Evolutionary conservation across 2,888 invertebrate species (phyloP), one percentile per base, ranked within the genome.

Genomic region (Calameuta filiformis): DNA sequence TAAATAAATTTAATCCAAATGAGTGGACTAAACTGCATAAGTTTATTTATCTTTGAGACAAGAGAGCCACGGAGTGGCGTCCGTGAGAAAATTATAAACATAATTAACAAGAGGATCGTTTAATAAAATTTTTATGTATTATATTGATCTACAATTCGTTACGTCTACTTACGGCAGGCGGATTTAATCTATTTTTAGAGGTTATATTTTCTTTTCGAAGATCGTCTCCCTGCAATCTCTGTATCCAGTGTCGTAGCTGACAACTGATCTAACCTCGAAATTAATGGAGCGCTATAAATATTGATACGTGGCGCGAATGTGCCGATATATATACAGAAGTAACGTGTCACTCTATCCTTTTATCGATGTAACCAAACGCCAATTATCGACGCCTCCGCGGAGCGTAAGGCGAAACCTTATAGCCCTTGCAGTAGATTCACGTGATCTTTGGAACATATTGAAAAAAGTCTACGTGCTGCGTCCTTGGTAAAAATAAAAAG

Each of bases 281-380:
- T 86, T 88, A 87, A 88, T 83, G 87, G 80, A 77, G 81, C 69
- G 85, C 88, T 87, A 88, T 88, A 89, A 89, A 89, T 89, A 89
- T 89, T 89, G 87, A 88, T 84, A 87, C 84, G 86, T 78, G 80
- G 77, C 79, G 81, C 83, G 81, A 85, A 85, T 81, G 81, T 83
- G 80, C 77, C 83, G 81, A 85, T 87, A 81, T 81, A 84, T 81
- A 82, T 81, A 71, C 77, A 83, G 85, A 86, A 86, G 78, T 80
- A 79, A 77, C 81, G 79, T 81, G 85, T 85, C 80, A 87, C 78
- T 76, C 79, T 87, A 86, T 85, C 85, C 85, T 85, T 87, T 89
- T 87, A 88, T 87, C 86, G 87, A 79, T 84, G 91, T 89, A 91
- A 91, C 90, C 86, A 78, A 88, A 91, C 85, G 87, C 91, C 91